Evolutionary conservation across 92 coral and sea anemone species (phyloP), one percentile per base, ranked within the genome.

Genomic region (Phenganax stokvisi): DNA sequence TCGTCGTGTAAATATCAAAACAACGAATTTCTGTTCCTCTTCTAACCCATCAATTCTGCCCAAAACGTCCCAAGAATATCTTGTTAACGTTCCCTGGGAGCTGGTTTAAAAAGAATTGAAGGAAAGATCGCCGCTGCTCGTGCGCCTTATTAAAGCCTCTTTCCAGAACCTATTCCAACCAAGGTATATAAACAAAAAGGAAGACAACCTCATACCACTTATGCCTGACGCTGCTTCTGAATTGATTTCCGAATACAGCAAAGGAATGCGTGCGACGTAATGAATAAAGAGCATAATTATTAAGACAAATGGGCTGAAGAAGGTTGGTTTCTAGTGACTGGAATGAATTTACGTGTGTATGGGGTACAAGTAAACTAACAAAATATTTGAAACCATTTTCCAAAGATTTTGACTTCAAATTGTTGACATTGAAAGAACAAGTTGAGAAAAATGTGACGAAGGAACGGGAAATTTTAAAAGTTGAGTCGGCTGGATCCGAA

Each of bases 231-330:
- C 89, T 0, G 89, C 12, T 5, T 74, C 70, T 29, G 70, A 89
- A 85, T 83, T 89, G 0, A 68, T 85, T 6, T 85, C 90, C 3
- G n/a, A 82, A 11, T 85, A 77, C 54, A 89, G 28, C 56, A 83
- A 55, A 12, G 86, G 25, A 0, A 61, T 86, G 75, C 1, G 25
- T 85, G 83, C 86, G 0, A 75, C 80, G 8, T 29, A 87, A 29
- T 13, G 25, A 5, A 28, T 89, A 8, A 89, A 86, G 15, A 15
- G 57, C 16, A 47, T 88, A 0, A 61, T 86, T 7, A 51, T 86
- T 12, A 86, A 83, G 67, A 88, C 86, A 81, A 83, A 85, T 67
- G 87, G 91, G 0, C 27, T 88, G 15, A 88, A 51, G 76, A 88
- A 82, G 53, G 82, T 75, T 0, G 89, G 74, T 0, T 82, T 85